phyloP scores from a whole-genome alignment of 2,888 invertebrate genomes.

The Sarcophaga subvicina region DNA sequence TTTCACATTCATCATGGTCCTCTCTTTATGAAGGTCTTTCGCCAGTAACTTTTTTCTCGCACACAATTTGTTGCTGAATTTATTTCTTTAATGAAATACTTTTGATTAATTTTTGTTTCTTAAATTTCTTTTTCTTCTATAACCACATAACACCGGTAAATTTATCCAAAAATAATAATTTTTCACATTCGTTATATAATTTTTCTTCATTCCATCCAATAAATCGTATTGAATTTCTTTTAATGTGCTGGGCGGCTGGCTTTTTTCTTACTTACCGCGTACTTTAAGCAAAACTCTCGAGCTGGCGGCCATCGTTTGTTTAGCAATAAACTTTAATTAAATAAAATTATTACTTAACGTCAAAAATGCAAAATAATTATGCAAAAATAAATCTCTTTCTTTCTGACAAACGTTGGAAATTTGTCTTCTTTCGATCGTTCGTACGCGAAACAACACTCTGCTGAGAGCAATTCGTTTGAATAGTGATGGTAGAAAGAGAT shows the following conservation, averaged over 20 bases:
- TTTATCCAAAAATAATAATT: not conserved
- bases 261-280: conserved; percentile 82
- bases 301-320: conserved; percentile 83
- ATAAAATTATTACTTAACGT: conserved; percentile 39
- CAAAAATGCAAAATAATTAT: conserved; percentile 57
- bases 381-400: conserved; percentile 34
- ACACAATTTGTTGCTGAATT: not conserved
- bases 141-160: not conserved
- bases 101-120: conserved; percentile 1
- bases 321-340: conserved; percentile 64
- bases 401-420: conserved; percentile 57
- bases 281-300: conserved; percentile 84
- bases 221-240: conserved; percentile 60
- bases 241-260: not conserved
- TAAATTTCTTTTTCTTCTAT: not conserved
- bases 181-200: not conserved
- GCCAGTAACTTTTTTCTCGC: conserved; percentile 13
- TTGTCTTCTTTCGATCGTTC: conserved; percentile 71
- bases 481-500: conserved; percentile 17
- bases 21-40: conserved; percentile 42
- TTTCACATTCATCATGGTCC: conserved; percentile 19
- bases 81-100: not conserved
- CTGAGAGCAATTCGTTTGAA: conserved; percentile 32
- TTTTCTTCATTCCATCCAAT: not conserved
- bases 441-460: conserved; percentile 55